These are phyloP conservation scores for Ectemnius continuus DNA, from an alignment of 2,888 invertebrate species.

Conservation along the genomic window DNA sequence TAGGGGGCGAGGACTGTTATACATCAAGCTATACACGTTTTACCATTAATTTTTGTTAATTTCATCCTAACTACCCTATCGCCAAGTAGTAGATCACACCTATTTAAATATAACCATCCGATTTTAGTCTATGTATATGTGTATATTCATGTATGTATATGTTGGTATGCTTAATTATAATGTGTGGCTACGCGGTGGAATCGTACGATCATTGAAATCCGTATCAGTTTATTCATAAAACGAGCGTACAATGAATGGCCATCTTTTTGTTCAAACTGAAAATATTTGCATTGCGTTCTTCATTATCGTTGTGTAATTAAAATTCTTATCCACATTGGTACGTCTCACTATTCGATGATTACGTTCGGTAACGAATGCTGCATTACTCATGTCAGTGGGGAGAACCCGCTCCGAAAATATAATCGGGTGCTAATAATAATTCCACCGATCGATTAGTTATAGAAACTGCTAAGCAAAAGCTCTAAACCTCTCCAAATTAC, in stretches of 20 bases:
- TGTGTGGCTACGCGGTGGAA: slow-evolving; percentile 48
- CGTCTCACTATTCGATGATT: no score
- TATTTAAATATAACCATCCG: slow-evolving; percentile 56
- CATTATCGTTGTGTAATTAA: no score
- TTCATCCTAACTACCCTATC: slow-evolving; percentile 60
- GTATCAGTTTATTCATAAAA: slow-evolving; percentile 20
- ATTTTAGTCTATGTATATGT: slow-evolving; percentile 52
- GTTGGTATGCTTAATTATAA: slow-evolving; percentile 33
- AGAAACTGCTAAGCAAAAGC: slow-evolving; percentile 12
- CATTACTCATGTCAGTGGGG: no score
- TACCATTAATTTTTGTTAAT: slow-evolving; percentile 61
- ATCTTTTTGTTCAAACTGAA: slow-evolving; percentile 21
- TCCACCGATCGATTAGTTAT: neutral
- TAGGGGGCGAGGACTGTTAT: slow-evolving; percentile 40
- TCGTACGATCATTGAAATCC: slow-evolving; percentile 40
- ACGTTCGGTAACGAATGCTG: no score
- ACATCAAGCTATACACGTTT: slow-evolving; percentile 67
- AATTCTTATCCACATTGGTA: no score
- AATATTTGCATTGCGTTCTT: no score
- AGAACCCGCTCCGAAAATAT: no score
- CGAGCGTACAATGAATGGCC: slow-evolving; percentile 17
- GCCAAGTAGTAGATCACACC: slow-evolving; percentile 61
- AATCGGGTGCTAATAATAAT: no score
- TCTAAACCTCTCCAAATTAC: slow-evolving; percentile 24
- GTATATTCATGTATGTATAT: slow-evolving; percentile 34